Conservation (phyloP, 2,797 vertebrate genomes). For the Florisuga fusca region DNA sequence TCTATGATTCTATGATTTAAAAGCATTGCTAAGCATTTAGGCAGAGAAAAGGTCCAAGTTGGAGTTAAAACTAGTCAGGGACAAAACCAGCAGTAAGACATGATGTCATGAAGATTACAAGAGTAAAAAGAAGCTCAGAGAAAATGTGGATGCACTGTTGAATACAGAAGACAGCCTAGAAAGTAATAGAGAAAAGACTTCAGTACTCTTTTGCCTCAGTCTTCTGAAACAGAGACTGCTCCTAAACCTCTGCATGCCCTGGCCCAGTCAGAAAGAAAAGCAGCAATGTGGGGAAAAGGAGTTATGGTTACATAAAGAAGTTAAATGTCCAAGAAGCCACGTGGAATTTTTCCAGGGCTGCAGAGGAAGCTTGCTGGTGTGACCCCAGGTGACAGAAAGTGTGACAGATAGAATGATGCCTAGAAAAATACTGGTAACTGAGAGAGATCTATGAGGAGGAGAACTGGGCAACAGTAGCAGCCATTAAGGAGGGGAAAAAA, state of each 20-base stretch:
- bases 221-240: background rate
- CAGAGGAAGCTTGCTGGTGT: background rate
- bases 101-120: background rate
- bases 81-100: background rate
- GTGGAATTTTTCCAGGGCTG: background rate
- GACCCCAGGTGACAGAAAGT: background rate
- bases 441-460: background rate
- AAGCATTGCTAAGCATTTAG: background rate
- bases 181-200: background rate
- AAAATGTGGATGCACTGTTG: background rate
- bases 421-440: background rate
- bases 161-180: background rate
- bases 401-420: background rate
- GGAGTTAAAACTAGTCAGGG: background rate
- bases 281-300: background rate
- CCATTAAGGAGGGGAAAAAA: background rate
- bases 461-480: background rate
- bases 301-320: background rate
- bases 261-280: background rate
- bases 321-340: background rate
- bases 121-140: background rate
- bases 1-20: no score
- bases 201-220: background rate
- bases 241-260: background rate
- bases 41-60: background rate